A percentile compares a stretch with the other conserved stretches of the same genome.
phyloP scores from a whole-genome alignment of 53 echinoderm and acorn worm species.

The Holothuria scabra region DNA sequence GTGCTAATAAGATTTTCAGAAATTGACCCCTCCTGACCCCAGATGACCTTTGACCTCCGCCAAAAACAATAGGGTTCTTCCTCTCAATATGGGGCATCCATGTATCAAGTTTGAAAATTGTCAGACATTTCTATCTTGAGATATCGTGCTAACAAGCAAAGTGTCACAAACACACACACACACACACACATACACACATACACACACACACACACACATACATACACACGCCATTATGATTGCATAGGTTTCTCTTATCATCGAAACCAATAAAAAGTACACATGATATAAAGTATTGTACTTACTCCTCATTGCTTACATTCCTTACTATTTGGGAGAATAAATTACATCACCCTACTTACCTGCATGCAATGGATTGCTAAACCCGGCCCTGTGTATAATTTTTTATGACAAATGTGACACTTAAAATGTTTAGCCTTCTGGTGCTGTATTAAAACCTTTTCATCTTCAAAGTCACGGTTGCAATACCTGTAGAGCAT shows the following conservation, averaged over 20 bases:
- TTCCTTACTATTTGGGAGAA: neutral
- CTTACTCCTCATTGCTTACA: neutral
- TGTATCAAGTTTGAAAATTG: too few species aligned
- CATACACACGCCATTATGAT: too few species aligned
- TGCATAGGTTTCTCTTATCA: too few species aligned
- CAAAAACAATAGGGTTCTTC: too few species aligned
- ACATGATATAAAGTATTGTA: neutral
- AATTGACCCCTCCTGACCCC: too few species aligned
- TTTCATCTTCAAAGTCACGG: slow-evolving; percentile 97
- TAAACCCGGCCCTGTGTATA: slow-evolving; percentile 97
- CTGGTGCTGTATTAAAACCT: slow-evolving; percentile 98
- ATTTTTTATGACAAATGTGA: slow-evolving; percentile 97
- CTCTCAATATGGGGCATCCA: too few species aligned
- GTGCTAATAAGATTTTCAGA: too few species aligned
- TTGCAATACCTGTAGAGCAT: slow-evolving; percentile 89
- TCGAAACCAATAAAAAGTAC: neutral
- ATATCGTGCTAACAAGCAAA: too few species aligned
- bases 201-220: slow-evolving; percentile 4
- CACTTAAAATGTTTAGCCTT: slow-evolving; percentile 99
- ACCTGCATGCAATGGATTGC: slow-evolving; percentile 99
- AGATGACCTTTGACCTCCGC: too few species aligned
- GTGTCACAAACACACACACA: neutral
- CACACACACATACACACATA: neutral
- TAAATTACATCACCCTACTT: neutral
- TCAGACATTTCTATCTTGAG: too few species aligned